These are phyloP conservation scores for Pseudomyrmex sp. DNA, from an alignment of 1,140 invertebrate genomes.

Conservation along the genomic window DNA sequence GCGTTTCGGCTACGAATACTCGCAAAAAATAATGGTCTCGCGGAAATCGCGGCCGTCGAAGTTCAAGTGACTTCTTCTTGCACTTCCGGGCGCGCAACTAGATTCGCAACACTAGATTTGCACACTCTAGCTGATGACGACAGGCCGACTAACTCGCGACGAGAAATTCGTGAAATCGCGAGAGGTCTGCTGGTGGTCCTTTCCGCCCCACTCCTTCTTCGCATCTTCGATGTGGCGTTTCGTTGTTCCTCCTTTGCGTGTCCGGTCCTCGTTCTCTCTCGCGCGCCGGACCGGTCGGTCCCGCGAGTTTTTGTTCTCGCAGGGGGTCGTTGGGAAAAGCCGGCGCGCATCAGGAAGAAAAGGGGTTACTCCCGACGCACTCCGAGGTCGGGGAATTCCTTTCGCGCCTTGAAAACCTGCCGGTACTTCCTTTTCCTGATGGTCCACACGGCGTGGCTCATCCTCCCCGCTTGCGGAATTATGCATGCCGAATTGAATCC, in stretches of 20 bases:
- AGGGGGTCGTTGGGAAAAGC: constrained; percentile 73
- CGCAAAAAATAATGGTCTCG: neutral
- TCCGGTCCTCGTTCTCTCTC: constrained; percentile 38
- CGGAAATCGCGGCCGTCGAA: constrained; percentile 1
- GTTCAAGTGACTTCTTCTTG: constrained; percentile 4
- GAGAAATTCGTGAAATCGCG: constrained; percentile 63
- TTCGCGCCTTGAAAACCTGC: constrained; percentile 65
- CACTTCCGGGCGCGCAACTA: constrained; percentile 62
- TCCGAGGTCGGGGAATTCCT: constrained; percentile 26
- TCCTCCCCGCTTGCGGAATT: constrained; percentile 39
- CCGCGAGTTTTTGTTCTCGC: constrained; percentile 61
- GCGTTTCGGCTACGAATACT: neutral
- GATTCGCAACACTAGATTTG: constrained; percentile 74
- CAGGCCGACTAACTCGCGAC: constrained; percentile 71
- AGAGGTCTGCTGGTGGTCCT: constrained; percentile 67
- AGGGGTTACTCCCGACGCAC: constrained; percentile 58
- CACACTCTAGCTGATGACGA: constrained; percentile 78
- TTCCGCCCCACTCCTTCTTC: constrained; percentile 57
- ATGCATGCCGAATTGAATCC: constrained; percentile 54
- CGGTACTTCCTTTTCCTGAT: constrained; percentile 59
- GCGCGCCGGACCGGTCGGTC: constrained; percentile 66
- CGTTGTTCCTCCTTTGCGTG: constrained; percentile 65
- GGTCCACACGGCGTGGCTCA: constrained; percentile 31
- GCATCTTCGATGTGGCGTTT: constrained; percentile 55
- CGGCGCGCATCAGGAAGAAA: constrained; percentile 64